These are phyloP conservation scores for Scaptodrosophila latifasciaeformis DNA, from an alignment of 2,888 invertebrate genomes.

Conservation along the genomic window DNA sequence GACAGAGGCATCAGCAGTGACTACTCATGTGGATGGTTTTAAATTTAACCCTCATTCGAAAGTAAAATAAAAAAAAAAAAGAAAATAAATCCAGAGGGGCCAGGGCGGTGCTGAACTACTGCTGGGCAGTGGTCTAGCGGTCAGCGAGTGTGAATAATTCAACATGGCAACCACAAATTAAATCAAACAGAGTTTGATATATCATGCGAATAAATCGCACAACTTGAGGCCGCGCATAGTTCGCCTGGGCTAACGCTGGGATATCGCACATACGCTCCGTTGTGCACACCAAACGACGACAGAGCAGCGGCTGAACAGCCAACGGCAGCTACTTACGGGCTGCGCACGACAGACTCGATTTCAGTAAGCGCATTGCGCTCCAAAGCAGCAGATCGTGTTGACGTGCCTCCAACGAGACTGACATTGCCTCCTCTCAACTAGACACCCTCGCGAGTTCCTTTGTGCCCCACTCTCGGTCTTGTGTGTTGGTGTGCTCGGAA, in stretches of 20 bases:
- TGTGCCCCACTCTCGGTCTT: too few relatives aligned
- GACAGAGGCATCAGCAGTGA: slow-evolving; percentile 7
- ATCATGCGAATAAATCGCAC: slow-evolving; percentile 63
- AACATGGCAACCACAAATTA: slow-evolving; percentile 48
- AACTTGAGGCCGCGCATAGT: slow-evolving; percentile 1
- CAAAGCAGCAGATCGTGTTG: slow-evolving; percentile 56
- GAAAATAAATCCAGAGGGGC: too few relatives aligned
- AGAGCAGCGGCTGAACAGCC: slow-evolving; percentile 3
- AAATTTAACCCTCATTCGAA: too few relatives aligned
- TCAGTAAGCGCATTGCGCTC: slow-evolving; percentile 60
- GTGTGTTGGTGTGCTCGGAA: slow-evolving; percentile 1
- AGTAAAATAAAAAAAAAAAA: too few relatives aligned
- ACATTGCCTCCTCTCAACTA: not conserved
- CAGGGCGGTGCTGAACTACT: too few relatives aligned
- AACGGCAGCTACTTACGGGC: slow-evolving; percentile 51
- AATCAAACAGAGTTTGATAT: slow-evolving; percentile 66
- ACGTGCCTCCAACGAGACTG: slow-evolving; percentile 2
- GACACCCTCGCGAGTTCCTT: not conserved
- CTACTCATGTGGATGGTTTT: not conserved
- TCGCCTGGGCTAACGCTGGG: too few relatives aligned
- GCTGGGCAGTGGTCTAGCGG: not conserved
- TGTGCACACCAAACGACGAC: slow-evolving; percentile 33
- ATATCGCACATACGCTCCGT: slow-evolving; percentile 70
- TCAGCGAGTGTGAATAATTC: slow-evolving; percentile 47
- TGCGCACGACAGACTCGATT: slow-evolving; percentile 38